These are phyloP conservation scores for Cyphomyrmex costatus DNA, from an alignment of 1,140 invertebrate genomes.

Conservation along the genomic window DNA sequence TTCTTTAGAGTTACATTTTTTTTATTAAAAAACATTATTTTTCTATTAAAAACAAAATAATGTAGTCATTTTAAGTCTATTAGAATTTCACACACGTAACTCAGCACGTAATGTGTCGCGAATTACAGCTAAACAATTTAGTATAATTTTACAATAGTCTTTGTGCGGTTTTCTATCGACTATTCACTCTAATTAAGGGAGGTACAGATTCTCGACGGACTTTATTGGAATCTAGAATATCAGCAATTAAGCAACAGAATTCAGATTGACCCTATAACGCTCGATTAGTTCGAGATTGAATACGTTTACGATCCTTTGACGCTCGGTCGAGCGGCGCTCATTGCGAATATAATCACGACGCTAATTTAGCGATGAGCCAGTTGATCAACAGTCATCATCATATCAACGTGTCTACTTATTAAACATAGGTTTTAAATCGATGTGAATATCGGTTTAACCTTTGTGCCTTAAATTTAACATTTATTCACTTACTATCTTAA, in stretches of 20 bases:
- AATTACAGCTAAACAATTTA: neutral
- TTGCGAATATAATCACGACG: constrained; percentile 70
- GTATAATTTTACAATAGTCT: neutral
- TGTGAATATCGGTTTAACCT: neutral
- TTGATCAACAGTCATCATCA: constrained; percentile 52
- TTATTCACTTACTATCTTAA: neutral
- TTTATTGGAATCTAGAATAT: constrained; percentile 43
- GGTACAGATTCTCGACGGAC: neutral
- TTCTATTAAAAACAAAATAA: neutral
- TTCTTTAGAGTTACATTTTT: neutral
- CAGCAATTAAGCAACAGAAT: constrained; percentile 56
- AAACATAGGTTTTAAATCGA: constrained; percentile 13
- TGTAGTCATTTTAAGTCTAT: neutral
- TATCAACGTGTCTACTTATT: constrained; percentile 48
- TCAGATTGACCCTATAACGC: constrained; percentile 35
- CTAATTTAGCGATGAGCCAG: constrained; percentile 74
- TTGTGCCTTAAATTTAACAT: neutral
- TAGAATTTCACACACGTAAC: neutral
- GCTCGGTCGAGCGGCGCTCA: constrained; percentile 57
- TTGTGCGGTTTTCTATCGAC: neutral
- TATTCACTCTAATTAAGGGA: neutral
- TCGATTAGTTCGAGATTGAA: constrained; percentile 61
- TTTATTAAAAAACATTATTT: neutral
- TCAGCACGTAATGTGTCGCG: neutral
- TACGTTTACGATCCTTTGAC: constrained; percentile 56